A percentile compares a stretch with the other conserved stretches of the same genome.
These are phyloP conservation scores for Galago senegalensis DNA, from an alignment of 2,797 vertebrate genomes.

Conservation along the genomic window DNA sequence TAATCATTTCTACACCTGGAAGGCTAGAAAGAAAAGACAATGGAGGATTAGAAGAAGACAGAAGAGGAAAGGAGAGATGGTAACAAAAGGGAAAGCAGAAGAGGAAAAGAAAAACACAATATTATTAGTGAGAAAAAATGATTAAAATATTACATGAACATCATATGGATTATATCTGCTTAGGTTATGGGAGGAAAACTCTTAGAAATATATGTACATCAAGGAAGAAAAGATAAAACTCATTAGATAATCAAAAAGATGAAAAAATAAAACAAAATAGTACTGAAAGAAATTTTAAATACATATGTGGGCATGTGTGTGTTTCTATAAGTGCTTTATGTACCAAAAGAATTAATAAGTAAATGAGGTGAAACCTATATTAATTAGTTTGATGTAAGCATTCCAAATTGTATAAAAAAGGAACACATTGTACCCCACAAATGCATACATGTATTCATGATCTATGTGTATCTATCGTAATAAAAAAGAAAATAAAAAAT, in stretches of 20 bases:
- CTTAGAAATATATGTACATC: background rate
- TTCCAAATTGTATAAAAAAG: no score
- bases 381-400: no score
- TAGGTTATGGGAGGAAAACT: background rate
- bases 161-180: background rate
- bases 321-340: background rate
- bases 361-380: no score
- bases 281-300: background rate
- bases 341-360: background rate
- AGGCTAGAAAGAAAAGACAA: background rate
- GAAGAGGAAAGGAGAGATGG: no score
- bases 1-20: background rate
- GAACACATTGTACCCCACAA: no score
- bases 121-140: background rate
- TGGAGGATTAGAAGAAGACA: accelerated
- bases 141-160: background rate
- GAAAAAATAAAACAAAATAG: background rate
- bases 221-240: background rate
- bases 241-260: background rate
- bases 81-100: accelerated
- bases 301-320: background rate
- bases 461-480: no score
- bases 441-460: no score
- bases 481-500: no score
- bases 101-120: background rate